Percentiles rank a stretch among this genome's conserved stretches.
These are phyloP conservation scores for Hetaerina titia DNA, from an alignment of 2,888 invertebrate species.

Conservation along the genomic window DNA sequence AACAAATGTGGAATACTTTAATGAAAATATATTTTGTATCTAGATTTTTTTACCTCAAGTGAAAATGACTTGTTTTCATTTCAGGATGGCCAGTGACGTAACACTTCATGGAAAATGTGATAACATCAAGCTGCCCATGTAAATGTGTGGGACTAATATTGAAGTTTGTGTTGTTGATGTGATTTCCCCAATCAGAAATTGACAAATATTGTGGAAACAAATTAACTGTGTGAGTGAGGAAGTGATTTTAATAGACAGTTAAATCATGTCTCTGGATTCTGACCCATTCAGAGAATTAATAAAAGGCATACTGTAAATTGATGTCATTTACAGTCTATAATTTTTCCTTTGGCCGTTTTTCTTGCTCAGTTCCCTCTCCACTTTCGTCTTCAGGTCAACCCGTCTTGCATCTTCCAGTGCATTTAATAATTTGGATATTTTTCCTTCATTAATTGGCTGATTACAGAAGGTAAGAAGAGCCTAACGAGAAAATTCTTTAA, in stretches of 20 bases:
- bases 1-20: background rate
- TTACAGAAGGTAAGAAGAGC: conserved; percentile 24
- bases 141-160: background rate
- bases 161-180: conserved; percentile 1
- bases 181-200: background rate
- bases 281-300: background rate
- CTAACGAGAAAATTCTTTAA: background rate
- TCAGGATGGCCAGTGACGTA: background rate
- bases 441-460: background rate
- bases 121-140: background rate
- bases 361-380: conserved; percentile 30
- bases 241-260: background rate
- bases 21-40: too few relatives aligned
- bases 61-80: background rate
- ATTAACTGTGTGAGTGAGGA: background rate
- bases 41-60: too few relatives aligned
- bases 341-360: background rate
- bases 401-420: conserved; percentile 26
- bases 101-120: background rate
- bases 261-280: background rate
- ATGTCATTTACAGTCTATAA: background rate
- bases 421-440: background rate
- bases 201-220: background rate
- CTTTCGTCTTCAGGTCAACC: conserved; percentile 14
- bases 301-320: background rate